Conservation (phyloP, 2,113 vertebrate species). For the Butorides virescens region DNA sequence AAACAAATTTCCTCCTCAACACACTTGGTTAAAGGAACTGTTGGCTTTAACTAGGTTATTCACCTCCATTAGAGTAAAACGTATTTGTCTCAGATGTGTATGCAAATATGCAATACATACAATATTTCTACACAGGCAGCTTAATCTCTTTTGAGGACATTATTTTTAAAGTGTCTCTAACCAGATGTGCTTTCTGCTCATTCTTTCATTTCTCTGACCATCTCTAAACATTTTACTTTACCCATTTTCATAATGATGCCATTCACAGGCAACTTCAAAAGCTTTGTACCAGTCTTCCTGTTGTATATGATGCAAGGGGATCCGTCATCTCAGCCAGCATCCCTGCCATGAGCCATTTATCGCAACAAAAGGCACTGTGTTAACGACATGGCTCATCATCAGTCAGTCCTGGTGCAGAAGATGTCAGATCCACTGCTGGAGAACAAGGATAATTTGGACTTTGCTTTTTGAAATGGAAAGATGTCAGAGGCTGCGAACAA, state of each 20-base stretch:
- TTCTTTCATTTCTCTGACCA: not conserved
- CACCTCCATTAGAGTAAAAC: not conserved
- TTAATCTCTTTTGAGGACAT: not conserved
- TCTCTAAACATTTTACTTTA: slow-evolving; percentile 27
- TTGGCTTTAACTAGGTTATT: not conserved
- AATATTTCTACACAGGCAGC: not conserved
- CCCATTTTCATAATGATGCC: not conserved
- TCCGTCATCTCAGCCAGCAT: slow-evolving; percentile 1
- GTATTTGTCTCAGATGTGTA: not conserved
- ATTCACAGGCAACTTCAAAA: slow-evolving; percentile 51
- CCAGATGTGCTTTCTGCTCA: not conserved
- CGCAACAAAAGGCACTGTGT: slow-evolving; percentile 30
- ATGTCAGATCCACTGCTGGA: slow-evolving; percentile 56
- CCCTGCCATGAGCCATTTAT: slow-evolving; percentile 63
- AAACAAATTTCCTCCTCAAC: not conserved
- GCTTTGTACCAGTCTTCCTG: slow-evolving; percentile 2
- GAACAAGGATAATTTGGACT: slow-evolving; percentile 53
- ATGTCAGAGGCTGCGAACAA: slow-evolving; percentile 6
- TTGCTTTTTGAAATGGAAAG: slow-evolving; percentile 49
- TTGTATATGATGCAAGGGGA: slow-evolving; percentile 7
- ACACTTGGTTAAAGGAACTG: not conserved
- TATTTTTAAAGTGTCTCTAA: not conserved
- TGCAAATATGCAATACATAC: not conserved
- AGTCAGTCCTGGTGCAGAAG: slow-evolving; percentile 38
- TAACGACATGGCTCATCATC: slow-evolving; percentile 48